Percentiles rank a stretch among this genome's conserved stretches.
Evolutionary conservation across 2,888 invertebrate species (phyloP).

Genomic region (Acrocera orbiculus): DNA sequence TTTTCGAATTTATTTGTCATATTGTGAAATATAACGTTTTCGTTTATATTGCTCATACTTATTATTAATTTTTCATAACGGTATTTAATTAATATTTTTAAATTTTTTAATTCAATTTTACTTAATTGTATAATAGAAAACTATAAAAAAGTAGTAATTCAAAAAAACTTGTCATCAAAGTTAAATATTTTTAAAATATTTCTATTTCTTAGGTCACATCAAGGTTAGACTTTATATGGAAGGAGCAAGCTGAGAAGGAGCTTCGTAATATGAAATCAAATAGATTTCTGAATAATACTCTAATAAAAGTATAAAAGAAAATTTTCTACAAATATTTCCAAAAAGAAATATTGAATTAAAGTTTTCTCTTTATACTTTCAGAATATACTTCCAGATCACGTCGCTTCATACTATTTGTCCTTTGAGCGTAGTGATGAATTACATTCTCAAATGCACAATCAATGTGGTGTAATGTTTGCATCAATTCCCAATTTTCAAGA

Average conservation of each 20-base stretch:
- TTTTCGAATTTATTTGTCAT: no score
- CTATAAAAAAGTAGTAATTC: no score
- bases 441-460: slow-evolving; percentile 32
- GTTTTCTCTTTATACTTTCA: no score
- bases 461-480: slow-evolving; percentile 90
- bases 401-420: slow-evolving; percentile 82
- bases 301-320: slow-evolving; percentile 25
- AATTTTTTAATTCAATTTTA: no score
- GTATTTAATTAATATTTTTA: background rate
- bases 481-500: slow-evolving; percentile 96
- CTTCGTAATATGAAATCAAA: slow-evolving; percentile 86
- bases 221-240: slow-evolving; percentile 92
- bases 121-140: no score
- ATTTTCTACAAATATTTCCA: background rate
- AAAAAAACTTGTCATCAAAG: no score
- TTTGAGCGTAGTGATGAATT: slow-evolving; percentile 43
- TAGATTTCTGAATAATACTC: slow-evolving; percentile 52
- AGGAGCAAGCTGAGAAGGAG: slow-evolving; percentile 87
- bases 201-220: slow-evolving; percentile 87
- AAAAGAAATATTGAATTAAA: no score
- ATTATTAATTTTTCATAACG: background rate
- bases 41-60: background rate
- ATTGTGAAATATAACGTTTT: no score
- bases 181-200: no score
- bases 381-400: slow-evolving; percentile 92